These are phyloP conservation scores for Panzeria rudis DNA, from an alignment of 2,888 invertebrate genomes.

Conservation along the genomic window DNA sequence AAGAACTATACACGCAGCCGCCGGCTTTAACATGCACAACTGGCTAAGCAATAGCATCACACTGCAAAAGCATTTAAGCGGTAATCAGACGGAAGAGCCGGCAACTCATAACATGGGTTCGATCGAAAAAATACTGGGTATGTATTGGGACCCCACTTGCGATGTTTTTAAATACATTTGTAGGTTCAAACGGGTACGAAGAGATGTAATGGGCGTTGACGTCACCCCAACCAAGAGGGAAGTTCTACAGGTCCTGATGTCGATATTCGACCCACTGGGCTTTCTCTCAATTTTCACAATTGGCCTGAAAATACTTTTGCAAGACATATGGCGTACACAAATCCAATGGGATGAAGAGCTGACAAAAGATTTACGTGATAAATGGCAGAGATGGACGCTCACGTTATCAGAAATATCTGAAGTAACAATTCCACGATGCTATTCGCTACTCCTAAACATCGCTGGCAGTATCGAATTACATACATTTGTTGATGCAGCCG, in stretches of 20 bases:
- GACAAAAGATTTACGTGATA: not conserved
- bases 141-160: not conserved
- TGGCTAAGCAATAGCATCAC: not conserved
- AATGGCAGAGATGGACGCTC: not conserved
- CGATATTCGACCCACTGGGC: not conserved
- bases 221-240: not conserved
- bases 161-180: conserved; percentile 1
- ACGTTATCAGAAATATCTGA: not conserved
- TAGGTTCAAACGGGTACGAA: not conserved
- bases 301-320: too few relatives aligned
- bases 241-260: not conserved
- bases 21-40: not conserved
- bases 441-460: not conserved
- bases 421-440: not conserved
- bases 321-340: too few relatives aligned
- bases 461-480: not conserved
- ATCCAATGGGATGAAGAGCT: not conserved
- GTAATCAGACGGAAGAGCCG: not conserved
- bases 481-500: not conserved
- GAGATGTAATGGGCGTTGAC: not conserved
- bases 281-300: too few relatives aligned
- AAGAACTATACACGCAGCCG: too few relatives aligned
- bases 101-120: not conserved
- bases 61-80: not conserved
- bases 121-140: not conserved